phyloP scores from a whole-genome alignment of 2,888 invertebrate genomes.

The Heliconius ismenius region DNA sequence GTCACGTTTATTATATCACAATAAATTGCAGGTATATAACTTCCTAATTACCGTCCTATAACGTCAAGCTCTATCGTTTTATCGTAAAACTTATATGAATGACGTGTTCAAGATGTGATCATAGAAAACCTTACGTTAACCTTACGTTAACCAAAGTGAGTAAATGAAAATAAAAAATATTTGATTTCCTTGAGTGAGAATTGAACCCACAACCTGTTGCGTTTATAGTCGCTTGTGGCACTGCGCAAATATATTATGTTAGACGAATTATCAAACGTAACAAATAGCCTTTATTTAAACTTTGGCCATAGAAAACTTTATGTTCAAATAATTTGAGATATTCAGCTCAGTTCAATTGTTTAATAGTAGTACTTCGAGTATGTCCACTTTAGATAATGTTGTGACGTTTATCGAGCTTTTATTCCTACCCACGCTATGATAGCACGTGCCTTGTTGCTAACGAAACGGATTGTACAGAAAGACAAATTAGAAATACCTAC shows the following conservation, averaged over 20 bases:
- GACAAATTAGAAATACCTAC: too few relatives aligned
- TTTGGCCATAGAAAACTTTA: too few relatives aligned
- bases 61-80: neutral
- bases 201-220: too few relatives aligned
- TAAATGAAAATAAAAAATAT: too few relatives aligned
- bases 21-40: neutral
- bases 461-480: neutral
- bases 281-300: too few relatives aligned
- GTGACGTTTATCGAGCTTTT: neutral
- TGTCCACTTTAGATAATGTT: neutral
- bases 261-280: too few relatives aligned
- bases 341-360: too few relatives aligned
- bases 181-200: too few relatives aligned
- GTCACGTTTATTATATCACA: neutral
- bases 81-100: slow-evolving; percentile 1
- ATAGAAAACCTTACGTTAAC: neutral
- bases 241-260: too few relatives aligned
- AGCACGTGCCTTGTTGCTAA: neutral
- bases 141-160: neutral
- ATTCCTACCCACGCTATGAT: neutral
- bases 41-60: slow-evolving; percentile 1
- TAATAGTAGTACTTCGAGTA: too few relatives aligned
- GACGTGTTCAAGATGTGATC: neutral
- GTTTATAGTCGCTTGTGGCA: too few relatives aligned
- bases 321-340: too few relatives aligned